A percentile compares a stretch with the other conserved stretches of the same genome.
These are phyloP conservation scores for Pogonognathellus flavescens DNA, from an alignment of 1,140 invertebrate genomes.

Conservation along the genomic window DNA sequence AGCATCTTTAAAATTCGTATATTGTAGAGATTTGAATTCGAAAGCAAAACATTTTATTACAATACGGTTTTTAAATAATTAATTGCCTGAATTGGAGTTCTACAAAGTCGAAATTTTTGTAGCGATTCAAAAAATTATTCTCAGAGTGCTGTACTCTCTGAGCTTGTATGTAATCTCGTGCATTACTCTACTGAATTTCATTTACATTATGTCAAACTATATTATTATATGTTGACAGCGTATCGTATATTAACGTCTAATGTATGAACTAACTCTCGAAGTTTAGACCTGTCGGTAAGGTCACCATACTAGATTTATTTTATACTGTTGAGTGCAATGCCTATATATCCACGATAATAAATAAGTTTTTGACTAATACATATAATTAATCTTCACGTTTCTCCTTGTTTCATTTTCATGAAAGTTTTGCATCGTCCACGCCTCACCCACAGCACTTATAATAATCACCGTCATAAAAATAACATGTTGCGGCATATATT, in stretches of 20 bases:
- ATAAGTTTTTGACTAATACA: constrained; percentile 34
- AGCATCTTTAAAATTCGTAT: no score
- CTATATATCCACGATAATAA: constrained; percentile 55
- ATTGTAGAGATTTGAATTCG: no score
- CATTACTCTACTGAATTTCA: constrained; percentile 12
- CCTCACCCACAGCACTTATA: no score
- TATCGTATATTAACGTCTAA: constrained; percentile 31
- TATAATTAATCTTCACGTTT: neutral
- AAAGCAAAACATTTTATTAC: no score
- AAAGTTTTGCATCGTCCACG: neutral
- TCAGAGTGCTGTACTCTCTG: neutral
- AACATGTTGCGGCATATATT: no score
- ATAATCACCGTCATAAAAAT: no score
- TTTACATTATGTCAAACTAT: constrained; percentile 31
- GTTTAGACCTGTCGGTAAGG: constrained; percentile 58
- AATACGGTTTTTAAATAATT: no score
- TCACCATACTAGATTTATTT: constrained; percentile 58
- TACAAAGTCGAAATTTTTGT: no score
- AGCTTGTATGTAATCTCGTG: neutral
- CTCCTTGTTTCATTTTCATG: neutral
- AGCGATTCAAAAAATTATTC: no score
- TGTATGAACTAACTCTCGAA: constrained; percentile 28
- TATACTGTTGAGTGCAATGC: constrained; percentile 63
- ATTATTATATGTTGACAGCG: constrained; percentile 23
- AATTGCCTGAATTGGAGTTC: no score